phyloP scores from a whole-genome alignment of 2,113 vertebrate species.

The Oncorhynchus clarkii region DNA sequence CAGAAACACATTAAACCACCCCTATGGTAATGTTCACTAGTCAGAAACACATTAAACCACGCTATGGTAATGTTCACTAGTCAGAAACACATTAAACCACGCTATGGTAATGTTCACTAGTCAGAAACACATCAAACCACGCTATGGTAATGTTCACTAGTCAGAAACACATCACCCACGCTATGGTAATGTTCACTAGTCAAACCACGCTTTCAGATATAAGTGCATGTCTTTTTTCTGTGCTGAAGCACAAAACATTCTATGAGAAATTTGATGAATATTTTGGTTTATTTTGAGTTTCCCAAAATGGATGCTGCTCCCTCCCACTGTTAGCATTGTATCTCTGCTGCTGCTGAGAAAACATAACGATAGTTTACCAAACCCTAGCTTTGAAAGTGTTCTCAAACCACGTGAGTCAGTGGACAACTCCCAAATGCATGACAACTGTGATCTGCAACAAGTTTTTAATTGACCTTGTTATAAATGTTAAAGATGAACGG shows the following conservation, averaged over 20 bases:
- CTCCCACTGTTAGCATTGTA: constrained; percentile 10
- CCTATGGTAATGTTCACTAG: too few relatives aligned
- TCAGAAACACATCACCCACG: too few relatives aligned
- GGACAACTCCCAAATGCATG: constrained; percentile 47
- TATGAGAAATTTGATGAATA: background rate
- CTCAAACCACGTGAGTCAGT: constrained; percentile 42
- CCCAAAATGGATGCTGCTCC: background rate
- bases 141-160: too few relatives aligned
- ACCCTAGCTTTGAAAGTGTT: constrained; percentile 35
- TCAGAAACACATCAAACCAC: too few relatives aligned
- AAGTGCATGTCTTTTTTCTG: background rate
- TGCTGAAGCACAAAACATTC: background rate
- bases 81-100: too few relatives aligned
- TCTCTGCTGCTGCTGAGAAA: constrained; percentile 19
- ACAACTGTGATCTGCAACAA: constrained; percentile 53
- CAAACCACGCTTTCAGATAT: too few relatives aligned
- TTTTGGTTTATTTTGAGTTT: too few relatives aligned
- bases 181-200: too few relatives aligned
- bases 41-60: too few relatives aligned
- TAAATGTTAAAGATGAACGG: constrained; percentile 36
- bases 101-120: too few relatives aligned
- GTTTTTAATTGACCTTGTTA: constrained; percentile 58
- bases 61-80: too few relatives aligned
- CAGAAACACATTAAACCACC: too few relatives aligned
- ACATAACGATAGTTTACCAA: constrained; percentile 49